These are phyloP conservation scores for Rafetus swinhoei DNA, from an alignment of 2,113 vertebrate species.

Conservation along the genomic window DNA sequence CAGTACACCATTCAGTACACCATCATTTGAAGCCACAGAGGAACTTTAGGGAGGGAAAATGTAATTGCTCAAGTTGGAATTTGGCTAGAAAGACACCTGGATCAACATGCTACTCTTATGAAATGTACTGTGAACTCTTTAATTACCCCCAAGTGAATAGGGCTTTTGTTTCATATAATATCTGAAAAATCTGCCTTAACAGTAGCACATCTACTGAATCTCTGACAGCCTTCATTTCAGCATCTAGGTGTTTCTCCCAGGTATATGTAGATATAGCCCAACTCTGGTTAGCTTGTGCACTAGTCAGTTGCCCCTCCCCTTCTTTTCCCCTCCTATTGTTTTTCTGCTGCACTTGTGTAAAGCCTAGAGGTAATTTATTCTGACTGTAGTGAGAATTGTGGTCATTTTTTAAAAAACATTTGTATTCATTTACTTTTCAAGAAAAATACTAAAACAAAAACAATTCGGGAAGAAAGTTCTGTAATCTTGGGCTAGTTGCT, in stretches of 20 bases:
- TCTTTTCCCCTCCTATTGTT: background rate
- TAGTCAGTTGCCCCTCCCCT: background rate
- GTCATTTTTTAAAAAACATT: background rate
- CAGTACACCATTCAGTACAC: accelerated
- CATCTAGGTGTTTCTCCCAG: background rate
- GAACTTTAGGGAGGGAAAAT: background rate
- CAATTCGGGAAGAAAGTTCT: background rate
- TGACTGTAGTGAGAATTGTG: background rate
- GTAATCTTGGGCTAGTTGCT: background rate
- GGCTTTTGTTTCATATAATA: background rate
- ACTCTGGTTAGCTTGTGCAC: background rate
- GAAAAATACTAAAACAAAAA: background rate
- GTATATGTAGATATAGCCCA: background rate
- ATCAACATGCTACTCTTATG: background rate
- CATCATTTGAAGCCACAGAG: background rate
- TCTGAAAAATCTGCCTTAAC: background rate
- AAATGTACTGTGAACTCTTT: background rate
- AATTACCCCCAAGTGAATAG: background rate
- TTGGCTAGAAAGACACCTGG: background rate
- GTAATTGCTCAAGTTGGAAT: background rate
- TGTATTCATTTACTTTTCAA: background rate
- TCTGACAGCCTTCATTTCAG: background rate
- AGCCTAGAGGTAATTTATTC: background rate
- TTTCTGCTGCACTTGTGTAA: background rate
- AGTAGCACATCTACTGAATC: background rate